These are phyloP conservation scores for Ceriagrion tenellum DNA, from an alignment of 2,888 invertebrate genomes.

Conservation along the genomic window DNA sequence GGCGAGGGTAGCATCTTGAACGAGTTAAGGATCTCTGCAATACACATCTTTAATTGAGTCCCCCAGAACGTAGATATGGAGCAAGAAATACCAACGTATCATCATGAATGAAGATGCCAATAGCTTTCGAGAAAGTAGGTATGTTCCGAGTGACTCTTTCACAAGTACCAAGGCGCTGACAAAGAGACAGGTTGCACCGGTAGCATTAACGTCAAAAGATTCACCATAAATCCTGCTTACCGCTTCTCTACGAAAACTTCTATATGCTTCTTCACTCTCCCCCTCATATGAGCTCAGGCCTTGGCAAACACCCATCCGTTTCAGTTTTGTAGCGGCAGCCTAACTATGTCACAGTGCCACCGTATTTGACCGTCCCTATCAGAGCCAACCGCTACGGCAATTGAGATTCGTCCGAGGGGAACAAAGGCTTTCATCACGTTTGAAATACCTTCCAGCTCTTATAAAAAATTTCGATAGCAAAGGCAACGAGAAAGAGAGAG, in stretches of 20 bases:
- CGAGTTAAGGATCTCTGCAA: no score
- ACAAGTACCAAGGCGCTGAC: background rate
- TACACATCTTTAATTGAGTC: no score
- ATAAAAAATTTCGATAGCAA: background rate
- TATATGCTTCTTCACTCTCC: background rate
- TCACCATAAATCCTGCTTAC: background rate
- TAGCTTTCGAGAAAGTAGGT: background rate
- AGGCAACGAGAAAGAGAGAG: background rate
- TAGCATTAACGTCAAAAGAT: background rate
- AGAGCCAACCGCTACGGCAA: background rate
- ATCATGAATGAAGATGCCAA: background rate
- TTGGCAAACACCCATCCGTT: background rate
- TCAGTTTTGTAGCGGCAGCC: background rate
- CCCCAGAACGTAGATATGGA: background rate
- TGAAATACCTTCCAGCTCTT: background rate
- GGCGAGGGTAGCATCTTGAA: no score
- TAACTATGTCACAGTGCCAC: background rate
- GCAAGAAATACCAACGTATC: background rate
- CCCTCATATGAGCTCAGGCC: background rate
- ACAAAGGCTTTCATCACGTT: slow-evolving; percentile 1
- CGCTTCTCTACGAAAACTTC: background rate
- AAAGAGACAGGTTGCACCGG: background rate
- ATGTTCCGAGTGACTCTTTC: background rate
- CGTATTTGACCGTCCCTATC: background rate
- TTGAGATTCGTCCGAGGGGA: background rate